A percentile compares a stretch with the other conserved stretches of the same genome.
Evolutionary conservation across 2,113 vertebrate species (phyloP).

Genomic region (Brachionichthys hirsutus): DNA sequence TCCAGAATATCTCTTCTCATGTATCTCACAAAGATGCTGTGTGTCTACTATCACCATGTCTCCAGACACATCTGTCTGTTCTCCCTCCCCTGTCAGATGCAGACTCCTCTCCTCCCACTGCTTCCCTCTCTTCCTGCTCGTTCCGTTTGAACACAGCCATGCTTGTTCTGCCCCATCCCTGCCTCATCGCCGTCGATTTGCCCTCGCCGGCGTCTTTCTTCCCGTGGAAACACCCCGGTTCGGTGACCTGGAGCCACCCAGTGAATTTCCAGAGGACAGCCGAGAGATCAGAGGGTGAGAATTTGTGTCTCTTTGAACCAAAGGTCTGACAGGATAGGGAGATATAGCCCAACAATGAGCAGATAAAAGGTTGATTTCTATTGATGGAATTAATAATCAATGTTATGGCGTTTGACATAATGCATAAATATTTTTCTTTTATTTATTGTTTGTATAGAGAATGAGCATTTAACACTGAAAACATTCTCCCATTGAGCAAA

Average conservation of each 20-base stretch:
- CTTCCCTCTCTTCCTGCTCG: slow-evolving; percentile 31
- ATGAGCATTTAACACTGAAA: background rate
- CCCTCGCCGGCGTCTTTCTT: slow-evolving; percentile 11
- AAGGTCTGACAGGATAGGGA: slow-evolving; percentile 2
- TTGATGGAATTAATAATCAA: background rate
- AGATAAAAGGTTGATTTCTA: background rate
- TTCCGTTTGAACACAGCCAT: slow-evolving; percentile 41
- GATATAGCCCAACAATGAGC: background rate
- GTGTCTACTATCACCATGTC: slow-evolving; percentile 3
- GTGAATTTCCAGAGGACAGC: slow-evolving; percentile 17
- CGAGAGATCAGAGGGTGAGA: slow-evolving; percentile 29
- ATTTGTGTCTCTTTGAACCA: slow-evolving; percentile 22
- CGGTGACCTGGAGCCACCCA: slow-evolving; percentile 30
- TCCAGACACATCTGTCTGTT: slow-evolving; percentile 51
- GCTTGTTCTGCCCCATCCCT: slow-evolving; percentile 34
- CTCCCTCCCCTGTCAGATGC: slow-evolving; percentile 22
- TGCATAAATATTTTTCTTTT: background rate
- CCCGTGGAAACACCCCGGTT: slow-evolving; percentile 27
- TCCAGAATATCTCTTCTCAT: slow-evolving; percentile 8
- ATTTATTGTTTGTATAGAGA: background rate
- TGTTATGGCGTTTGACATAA: background rate
- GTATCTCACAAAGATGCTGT: slow-evolving; percentile 1
- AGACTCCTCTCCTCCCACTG: slow-evolving; percentile 26
- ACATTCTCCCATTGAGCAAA: slow-evolving; percentile 1
- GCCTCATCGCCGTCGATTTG: slow-evolving; percentile 21